These are phyloP conservation scores for Callitettix versicolor DNA, from an alignment of 1,140 invertebrate genomes.

Conservation along the genomic window DNA sequence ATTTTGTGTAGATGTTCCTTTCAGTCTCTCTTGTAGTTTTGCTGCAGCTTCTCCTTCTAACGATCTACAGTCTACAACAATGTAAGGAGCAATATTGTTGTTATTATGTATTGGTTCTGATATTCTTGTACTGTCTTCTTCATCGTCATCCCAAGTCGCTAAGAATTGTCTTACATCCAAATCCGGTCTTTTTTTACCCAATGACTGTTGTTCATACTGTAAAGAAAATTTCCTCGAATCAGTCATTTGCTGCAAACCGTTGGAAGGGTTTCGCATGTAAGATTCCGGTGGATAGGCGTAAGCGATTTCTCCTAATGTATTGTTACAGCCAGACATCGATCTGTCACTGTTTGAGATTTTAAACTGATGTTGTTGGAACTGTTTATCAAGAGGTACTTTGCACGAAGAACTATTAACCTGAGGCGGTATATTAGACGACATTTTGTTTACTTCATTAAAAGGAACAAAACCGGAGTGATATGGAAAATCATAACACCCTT, in stretches of 20 bases:
- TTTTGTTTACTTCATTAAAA: constrained; percentile 8
- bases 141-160: constrained; percentile 14
- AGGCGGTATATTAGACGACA: neutral
- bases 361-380: constrained; percentile 4
- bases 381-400: constrained; percentile 7
- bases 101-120: neutral
- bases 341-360: neutral
- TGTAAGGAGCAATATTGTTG: constrained; percentile 4
- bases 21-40: constrained; percentile 9
- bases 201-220: constrained; percentile 1
- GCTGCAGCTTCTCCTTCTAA: constrained; percentile 5
- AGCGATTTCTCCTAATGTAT: too few species aligned
- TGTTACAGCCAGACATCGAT: neutral
- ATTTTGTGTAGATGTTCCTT: neutral
- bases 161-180: constrained; percentile 13
- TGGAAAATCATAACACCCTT: constrained; percentile 8
- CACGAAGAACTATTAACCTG: neutral
- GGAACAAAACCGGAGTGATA: constrained; percentile 2
- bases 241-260: neutral
- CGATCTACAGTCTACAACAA: constrained; percentile 6
- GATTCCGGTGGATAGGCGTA: too few species aligned
- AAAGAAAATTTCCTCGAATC: neutral
- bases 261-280: too few species aligned
- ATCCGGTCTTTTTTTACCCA: constrained; percentile 12
- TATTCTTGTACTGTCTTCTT: constrained; percentile 7